Base-by-base conservation (phyloP, 2,113 vertebrate genomes). In the Pogona vitticeps region DNA sequence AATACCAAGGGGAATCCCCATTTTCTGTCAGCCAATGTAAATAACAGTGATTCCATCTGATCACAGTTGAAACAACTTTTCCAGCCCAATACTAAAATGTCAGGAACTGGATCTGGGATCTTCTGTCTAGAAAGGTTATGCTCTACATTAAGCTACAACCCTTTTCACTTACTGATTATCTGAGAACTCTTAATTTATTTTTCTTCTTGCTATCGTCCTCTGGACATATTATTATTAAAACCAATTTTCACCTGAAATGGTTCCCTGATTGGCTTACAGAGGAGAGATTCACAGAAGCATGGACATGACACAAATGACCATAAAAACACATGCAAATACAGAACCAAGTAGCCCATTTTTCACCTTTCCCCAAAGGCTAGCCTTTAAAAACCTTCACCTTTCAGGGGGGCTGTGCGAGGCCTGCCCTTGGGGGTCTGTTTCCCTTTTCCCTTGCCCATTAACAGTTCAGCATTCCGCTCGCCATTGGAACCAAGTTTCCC, bases 371-470 rank as follows among this genome's bases (percentile, higher is more conserved):
- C 91, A 87, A 80, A 52, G 70, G 9, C n/a, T 75, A 73, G 46
- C 40, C 10, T 84, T 56, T 90, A 73, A 92, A 31, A 88, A 73
- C 59, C 82, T 94, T 96, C 96, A 99, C 99, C 98, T 99, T 99
- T 99, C 86, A 99, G 95, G 82, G 98, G 98, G 88, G 98, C 98
- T 86, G 97, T 99, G 91, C 98, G 98, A 58, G 98, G 98, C 40
- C 99, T 97, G 92, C 97, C 95, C 93, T 99, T 99, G n/a, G 97
- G 93, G 21, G 95, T 91, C 85, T 97, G 97, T 86, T 98, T 98
- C 89, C 96, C 95, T 95, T 98, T 98, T 72, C 94, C 92, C 95
- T 99, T 99, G 88, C 97, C 97, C 92, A 97, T 87, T 59, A 97
- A 93, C 91, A 98, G 89, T 78, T 97, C 96, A 40, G 97, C 98